Evolutionary conservation across 2,113 vertebrate genomes (phyloP), one percentile per base, ranked within the genome.

Genomic region (Oryzias woworae): DNA sequence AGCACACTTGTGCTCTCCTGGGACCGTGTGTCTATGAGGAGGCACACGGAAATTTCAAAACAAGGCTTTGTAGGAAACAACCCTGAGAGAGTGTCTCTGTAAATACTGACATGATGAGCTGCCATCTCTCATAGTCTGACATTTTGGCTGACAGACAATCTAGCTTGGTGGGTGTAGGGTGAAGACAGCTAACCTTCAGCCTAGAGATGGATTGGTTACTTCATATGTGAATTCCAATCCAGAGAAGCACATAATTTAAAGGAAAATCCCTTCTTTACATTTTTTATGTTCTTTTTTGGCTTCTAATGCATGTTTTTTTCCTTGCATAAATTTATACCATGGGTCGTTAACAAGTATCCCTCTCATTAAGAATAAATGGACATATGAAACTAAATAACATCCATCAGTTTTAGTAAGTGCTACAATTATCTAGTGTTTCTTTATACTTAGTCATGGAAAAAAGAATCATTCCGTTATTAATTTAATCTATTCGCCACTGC

Each of bases 51-150:
- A 64, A 53, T 62, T 76, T 57, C 69, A 70, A 84, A 85, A 77
- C 55, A 77, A 63, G 71, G 71, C 72, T 64, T 71, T 75, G 69
- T 6, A 31, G 64, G 66, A 77, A 72, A 77, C 49, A 74, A 68
- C 81, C 71, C 62, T 71, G 66, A 36, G 51, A 62, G 65, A 48
- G 66, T 73, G 73, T 84, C 68, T 79, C 65, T 76, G 75, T 87
- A 86, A 87, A 87, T 75, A 83, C 71, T 53, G 68, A 89, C 89
- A 86, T 66, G 85, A 85, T 58, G 78, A 84, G 84, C 73, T 88
- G 83, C 78, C 82, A 77, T 83, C 73, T 68, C 73, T 82, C 75
- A 78, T 80, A 46, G 47, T 50, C 52, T 84, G 82, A 86, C 84
- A 84, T 81, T 83, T 76, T 66, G 52, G 28, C 16, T 78, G 82